Evolutionary conservation across 2,113 vertebrate genomes (phyloP), one percentile per base, ranked within the genome.

Genomic region (Channa argus): DNA sequence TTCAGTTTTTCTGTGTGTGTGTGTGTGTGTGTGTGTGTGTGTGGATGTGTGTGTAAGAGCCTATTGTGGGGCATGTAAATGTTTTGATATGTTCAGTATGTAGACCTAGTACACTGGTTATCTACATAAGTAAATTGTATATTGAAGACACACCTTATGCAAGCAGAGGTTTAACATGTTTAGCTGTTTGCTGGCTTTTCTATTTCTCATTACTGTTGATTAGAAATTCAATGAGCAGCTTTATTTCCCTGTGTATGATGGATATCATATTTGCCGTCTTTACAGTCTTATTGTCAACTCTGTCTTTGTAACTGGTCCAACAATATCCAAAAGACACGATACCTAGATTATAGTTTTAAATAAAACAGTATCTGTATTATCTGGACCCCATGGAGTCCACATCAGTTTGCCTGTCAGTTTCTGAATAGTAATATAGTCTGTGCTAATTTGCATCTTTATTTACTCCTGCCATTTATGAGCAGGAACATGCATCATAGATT

Each of bases 101-200:
- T 14, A 59, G n/a, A 43, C 38, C 53, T 36, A 66, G 70, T 50
- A 65, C 12, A 63, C 15, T n/a, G 46, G 66, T 76, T 38, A 72
- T 75, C 51, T 62, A 52, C 74, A 39, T 46, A 39, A 64, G 14
- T 67, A 38, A 24, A 24, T 24, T 71, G 69, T 51, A 46, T 69
- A 66, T 68, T 34, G 55, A 34, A 61, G 36, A 73, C 44, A 64
- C 7, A 13, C 7, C 44, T 72, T 43, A 36, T 65, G 6, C 44
- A 14, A 56, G 60, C 13, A 61, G 59, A 52, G 84, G 77, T 82
- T 84, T 55, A 72, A 67, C 71, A 45, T 85, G 77, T 88, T 91
- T 89, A 84, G 76, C 85, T 69, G 86, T 73, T 74, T 84, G 82
- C 74, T 75, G 81, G 83, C 65, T 65, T 68, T 81, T 86, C 71